Evolutionary conservation across 2,888 invertebrate species (phyloP).

Genomic region (Steinernema scapterisci): DNA sequence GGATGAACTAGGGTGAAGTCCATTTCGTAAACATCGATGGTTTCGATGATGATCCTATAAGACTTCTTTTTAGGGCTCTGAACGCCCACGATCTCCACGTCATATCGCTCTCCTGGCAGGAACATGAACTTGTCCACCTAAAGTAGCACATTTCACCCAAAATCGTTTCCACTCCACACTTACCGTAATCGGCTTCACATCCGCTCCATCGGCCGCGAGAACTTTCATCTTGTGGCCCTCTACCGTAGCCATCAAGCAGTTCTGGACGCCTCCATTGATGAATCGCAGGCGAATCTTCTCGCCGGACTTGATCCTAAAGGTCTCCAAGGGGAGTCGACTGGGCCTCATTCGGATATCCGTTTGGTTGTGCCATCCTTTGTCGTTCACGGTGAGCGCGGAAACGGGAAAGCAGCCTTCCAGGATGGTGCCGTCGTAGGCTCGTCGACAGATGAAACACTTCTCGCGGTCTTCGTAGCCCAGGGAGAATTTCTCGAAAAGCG

Average conservation of each 20-base stretch:
- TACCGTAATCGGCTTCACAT: conserved; percentile 52
- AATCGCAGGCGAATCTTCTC: conserved; percentile 21
- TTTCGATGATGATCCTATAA: conserved; percentile 40
- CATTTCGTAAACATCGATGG: conserved; percentile 6
- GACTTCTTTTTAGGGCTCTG: conserved; percentile 45
- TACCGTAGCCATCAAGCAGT: conserved; percentile 56
- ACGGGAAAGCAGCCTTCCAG: conserved; percentile 49
- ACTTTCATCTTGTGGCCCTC: conserved; percentile 59
- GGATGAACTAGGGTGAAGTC: neutral
- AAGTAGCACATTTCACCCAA: neutral
- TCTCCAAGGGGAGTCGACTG: conserved; percentile 48
- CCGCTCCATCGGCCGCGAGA: conserved; percentile 60
- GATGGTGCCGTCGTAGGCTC: conserved; percentile 44
- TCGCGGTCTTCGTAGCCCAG: neutral
- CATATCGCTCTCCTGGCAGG: conserved; percentile 60
- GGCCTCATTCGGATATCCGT: conserved; percentile 47
- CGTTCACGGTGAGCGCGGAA: conserved; percentile 53
- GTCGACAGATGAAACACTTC: neutral
- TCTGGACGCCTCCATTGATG: conserved; percentile 44
- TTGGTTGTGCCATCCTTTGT: conserved; percentile 62
- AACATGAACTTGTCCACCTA: conserved; percentile 54
- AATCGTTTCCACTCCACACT: neutral
- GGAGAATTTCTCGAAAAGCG: neutral
- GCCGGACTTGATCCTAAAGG: conserved; percentile 47
- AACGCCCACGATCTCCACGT: conserved; percentile 48